phyloP scores from a whole-genome alignment of 2,797 vertebrate genomes.

The Eupleurogrammus muticus region DNA sequence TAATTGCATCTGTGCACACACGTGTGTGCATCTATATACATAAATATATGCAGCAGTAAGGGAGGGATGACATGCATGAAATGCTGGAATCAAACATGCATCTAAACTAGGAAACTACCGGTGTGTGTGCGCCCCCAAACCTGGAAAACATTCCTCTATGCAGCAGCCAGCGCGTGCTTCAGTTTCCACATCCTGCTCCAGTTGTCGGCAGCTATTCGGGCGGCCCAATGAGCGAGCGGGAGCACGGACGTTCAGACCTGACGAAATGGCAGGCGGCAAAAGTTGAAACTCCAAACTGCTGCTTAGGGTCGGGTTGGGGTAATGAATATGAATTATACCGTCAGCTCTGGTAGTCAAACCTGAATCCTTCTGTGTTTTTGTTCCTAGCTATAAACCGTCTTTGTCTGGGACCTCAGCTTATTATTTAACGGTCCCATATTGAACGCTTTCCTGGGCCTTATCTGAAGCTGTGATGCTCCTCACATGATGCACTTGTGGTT shows the following conservation, averaged over 20 bases:
- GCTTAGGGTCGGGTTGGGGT: not conserved
- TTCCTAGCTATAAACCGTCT: not conserved
- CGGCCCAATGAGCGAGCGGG: not conserved
- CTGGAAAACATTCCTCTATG: not conserved
- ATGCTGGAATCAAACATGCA: not conserved
- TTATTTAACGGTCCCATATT: no score
- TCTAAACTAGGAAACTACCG: no score
- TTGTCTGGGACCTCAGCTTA: no score
- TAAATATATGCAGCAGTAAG: not conserved
- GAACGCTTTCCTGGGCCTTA: no score
- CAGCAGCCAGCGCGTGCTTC: not conserved
- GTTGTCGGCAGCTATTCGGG: not conserved
- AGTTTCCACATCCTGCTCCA: not conserved
- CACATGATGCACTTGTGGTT: no score
- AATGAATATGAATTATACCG: not conserved
- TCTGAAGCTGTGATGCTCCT: no score
- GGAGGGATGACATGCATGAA: not conserved
- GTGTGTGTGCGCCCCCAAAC: no score
- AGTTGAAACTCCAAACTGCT: not conserved
- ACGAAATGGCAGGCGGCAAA: conserved; percentile 1
- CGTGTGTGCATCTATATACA: no score
- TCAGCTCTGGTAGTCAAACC: not conserved
- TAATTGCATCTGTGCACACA: no score
- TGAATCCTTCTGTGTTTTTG: not conserved
- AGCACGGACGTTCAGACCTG: not conserved